Conservation (phyloP, 2,797 vertebrate genomes). For the Tolypeutes matacus region DNA sequence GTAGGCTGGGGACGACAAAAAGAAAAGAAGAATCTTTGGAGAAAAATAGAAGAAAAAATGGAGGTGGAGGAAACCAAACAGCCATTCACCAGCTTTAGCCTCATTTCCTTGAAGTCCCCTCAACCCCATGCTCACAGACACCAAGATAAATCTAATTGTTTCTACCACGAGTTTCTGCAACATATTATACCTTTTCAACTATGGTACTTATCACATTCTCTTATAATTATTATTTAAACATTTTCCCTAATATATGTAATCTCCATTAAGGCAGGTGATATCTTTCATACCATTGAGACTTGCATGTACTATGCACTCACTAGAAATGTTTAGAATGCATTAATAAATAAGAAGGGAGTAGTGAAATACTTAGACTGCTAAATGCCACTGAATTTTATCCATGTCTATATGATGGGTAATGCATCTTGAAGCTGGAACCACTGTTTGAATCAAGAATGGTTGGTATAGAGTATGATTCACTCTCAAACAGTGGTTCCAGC, state of each 20-base stretch:
- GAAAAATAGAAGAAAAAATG: neutral
- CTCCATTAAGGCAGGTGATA: neutral
- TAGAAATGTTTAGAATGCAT: neutral
- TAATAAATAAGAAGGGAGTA: neutral
- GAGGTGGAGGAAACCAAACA: neutral
- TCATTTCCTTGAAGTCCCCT: neutral
- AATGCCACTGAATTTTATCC: neutral
- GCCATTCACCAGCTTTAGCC: neutral
- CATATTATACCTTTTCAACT: neutral
- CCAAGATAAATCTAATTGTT: neutral
- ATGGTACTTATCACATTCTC: neutral
- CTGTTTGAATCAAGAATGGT: constrained; percentile 5
- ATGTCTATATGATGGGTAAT: neutral
- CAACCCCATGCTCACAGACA: neutral
- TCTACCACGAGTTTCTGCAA: neutral
- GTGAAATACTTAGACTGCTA: neutral
- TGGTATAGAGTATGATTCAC: too few relatives aligned
- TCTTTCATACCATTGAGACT: neutral
- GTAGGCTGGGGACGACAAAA: neutral
- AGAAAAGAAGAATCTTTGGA: neutral
- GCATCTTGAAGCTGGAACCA: neutral
- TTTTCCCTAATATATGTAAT: neutral
- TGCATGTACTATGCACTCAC: neutral
- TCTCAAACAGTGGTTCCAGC: neutral
- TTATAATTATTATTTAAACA: neutral